phyloP scores from a whole-genome alignment of 2,797 vertebrate genomes.

The Podarcis siculus region DNA sequence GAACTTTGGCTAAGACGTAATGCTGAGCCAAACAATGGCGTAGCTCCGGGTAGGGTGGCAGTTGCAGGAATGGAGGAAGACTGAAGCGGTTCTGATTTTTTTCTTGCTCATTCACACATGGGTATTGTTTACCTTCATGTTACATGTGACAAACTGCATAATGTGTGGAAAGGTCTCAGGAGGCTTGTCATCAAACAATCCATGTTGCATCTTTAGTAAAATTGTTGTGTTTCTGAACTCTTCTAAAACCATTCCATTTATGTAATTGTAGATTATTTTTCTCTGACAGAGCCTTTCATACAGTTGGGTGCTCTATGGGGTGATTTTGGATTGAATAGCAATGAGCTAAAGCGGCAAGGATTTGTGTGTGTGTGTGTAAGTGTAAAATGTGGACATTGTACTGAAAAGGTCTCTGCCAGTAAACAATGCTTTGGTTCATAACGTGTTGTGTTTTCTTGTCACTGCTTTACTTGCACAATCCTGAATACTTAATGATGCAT shows the following conservation, averaged over 20 bases:
- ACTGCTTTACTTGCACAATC: not conserved
- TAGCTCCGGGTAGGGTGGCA: too few relatives aligned
- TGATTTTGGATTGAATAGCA: not conserved
- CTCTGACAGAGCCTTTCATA: not conserved
- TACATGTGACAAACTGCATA: not conserved
- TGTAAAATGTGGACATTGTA: constrained; percentile 9
- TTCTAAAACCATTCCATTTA: not conserved
- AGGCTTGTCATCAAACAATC: not conserved
- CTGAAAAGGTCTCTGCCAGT: constrained; percentile 8
- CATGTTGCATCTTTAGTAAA: not conserved
- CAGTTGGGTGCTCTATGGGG: not conserved
- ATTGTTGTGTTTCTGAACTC: not conserved
- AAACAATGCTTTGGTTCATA: constrained; percentile 19
- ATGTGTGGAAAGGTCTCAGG: not conserved
- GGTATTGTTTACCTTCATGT: too few relatives aligned
- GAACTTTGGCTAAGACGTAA: too few relatives aligned
- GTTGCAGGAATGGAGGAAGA: too few relatives aligned
- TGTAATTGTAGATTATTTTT: not conserved
- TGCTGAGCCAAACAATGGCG: too few relatives aligned
- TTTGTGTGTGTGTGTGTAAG: not conserved
- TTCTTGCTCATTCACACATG: too few relatives aligned
- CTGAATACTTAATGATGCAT: constrained; percentile 8
- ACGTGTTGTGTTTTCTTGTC: not conserved
- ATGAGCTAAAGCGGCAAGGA: not conserved
- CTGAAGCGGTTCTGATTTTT: too few relatives aligned